Conservation (phyloP, 2,888 invertebrate genomes). For the Cantharis flavilabris region DNA sequence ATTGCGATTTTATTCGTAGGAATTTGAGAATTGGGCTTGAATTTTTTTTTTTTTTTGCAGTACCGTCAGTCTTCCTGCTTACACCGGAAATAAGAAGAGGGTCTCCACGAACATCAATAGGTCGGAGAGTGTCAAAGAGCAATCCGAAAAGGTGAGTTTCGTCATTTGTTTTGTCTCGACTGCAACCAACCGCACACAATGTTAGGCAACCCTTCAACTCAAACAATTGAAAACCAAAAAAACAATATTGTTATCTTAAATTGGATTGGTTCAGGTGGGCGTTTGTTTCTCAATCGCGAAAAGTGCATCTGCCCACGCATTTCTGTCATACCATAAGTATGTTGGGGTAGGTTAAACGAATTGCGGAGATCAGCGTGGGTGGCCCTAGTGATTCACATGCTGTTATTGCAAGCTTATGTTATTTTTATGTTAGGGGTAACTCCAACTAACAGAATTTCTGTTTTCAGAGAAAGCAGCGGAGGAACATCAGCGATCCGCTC, state of each 20-base stretch:
- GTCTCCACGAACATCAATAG: conserved; percentile 51
- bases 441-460: conserved; percentile 27
- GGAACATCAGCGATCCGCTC: conserved; percentile 83
- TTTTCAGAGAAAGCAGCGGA: conserved; percentile 66
- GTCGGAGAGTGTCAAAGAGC: conserved; percentile 56
- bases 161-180: not conserved
- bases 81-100: conserved; percentile 49
- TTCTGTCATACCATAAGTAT: not conserved
- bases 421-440: too few species aligned
- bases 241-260: too few species aligned
- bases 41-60: conserved; percentile 42
- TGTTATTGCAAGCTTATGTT: not conserved
- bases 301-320: not conserved
- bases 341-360: not conserved
- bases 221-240: too few species aligned
- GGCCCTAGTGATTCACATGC: not conserved
- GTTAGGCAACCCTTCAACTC: too few species aligned
- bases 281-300: not conserved
- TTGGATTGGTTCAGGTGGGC: not conserved
- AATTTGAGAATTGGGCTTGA: not conserved
- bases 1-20: not conserved
- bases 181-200: too few species aligned
- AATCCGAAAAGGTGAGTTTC: conserved; percentile 51
- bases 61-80: conserved; percentile 48
- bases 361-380: not conserved